Evolutionary conservation across 2,113 vertebrate genomes (phyloP), one percentile per base, ranked within the genome.

Genomic region (Nannospalax galili): DNA sequence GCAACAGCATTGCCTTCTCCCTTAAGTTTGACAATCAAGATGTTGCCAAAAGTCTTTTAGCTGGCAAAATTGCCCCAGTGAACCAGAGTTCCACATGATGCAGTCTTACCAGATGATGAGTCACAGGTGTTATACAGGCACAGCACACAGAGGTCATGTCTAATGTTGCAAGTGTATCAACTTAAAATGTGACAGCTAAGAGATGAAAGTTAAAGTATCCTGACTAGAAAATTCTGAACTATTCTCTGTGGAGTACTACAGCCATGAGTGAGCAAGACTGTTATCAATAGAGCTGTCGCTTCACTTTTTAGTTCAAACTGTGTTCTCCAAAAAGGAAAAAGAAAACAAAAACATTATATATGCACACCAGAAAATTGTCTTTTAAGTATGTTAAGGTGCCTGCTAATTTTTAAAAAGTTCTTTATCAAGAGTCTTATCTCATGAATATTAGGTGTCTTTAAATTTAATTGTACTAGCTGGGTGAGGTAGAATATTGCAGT

Each of bases 341-440:
- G n/a, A n/a, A n/a, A n/a, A n/a, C n/a, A 17, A 58, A 58, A 58
- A 58, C 17, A 58, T 17, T 58, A 58, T 11, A 58, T 58, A 11
- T 58, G 16, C 58, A 58, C 17, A 58, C 9, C 58, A 58, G 9
- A 58, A 58, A 11, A 17, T 17, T 19, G 62, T 64, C 16, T 45
- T 48, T 65, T 69, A 80, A 70, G 17, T 65, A 56, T 75, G 42
- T 48, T 81, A 77, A 72, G 35, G 20, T 65, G 52, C 1, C 65
- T 84, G 56, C 17, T 70, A 7, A 81, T 91, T 95, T 91, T 89
- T 82, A 67, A 86, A 82, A 32, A 75, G 45, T 48, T 78, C 11
- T 77, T 45, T 89, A 35, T 77, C 30, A 52, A 67, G 22, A 65
- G 3, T 26, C 58, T 60, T 28, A 64, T 92, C 32, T 87, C 26